Base-by-base conservation (phyloP, 2,888 invertebrate species). In the Pandemis cinnamomeana region DNA sequence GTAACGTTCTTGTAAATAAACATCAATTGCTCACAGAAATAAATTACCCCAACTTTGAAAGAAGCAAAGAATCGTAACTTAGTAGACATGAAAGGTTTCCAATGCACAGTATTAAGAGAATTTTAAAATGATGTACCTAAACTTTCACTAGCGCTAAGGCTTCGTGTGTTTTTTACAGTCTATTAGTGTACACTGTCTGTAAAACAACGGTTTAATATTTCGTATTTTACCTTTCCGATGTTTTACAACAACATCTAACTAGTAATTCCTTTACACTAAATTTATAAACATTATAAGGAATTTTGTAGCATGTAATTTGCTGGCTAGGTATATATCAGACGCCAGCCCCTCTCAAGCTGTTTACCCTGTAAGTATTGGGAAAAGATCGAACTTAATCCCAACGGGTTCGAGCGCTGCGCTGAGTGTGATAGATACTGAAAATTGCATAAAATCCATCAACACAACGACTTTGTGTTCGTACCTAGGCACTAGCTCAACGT, bases 401-500 rank as follows among this genome's bases (percentile, higher is more conserved):
- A 80, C 85, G 89, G 93, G 88, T 85, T 86, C 82, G 85, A 85
- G 86, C 86, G 85, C 85, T 80, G 89, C 88, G 87, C 91, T 91
- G 91, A 88, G 82, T 88, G 89, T 91, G 93, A 93, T 93, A 93
- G 93, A 93, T 93, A 93, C 91, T 92, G 93, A 91, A 93, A 93
- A 94, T 94, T 93, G 93, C 93, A 94, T 94, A 93, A 93, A 93
- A 93, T 92, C 93, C 89, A 93, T 94, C 93, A 93, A 89, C 89
- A 89, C 88, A 83, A 85, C 86, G 86, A 88, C 89, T 90, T 91
- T 92, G 87, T 89, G 87, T 79, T 81, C 80, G 78, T 74, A 74
- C 75, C 48, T 67, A 67, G 67, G 60, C 62, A 74, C 75, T 71
- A 46, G 62, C 58, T 48, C 60, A 63, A 73, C 63, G 44, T 53